Evolutionary conservation across 2,797 vertebrate species (phyloP).

Genomic region (Lindbergichthys nudifrons): DNA sequence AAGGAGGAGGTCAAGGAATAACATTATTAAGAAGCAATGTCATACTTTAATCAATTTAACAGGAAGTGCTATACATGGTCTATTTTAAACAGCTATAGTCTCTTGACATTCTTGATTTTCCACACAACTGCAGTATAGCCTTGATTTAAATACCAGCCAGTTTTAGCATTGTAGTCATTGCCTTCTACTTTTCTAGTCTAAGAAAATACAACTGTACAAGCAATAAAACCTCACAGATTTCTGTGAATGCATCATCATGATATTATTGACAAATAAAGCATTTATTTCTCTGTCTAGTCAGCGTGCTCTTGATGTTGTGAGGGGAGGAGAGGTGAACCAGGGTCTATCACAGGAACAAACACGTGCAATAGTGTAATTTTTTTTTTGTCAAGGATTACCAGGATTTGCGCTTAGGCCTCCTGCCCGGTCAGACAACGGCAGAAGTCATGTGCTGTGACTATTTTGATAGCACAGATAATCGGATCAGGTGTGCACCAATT

Average conservation of each 20-base stretch:
- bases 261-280: not conserved
- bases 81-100: not conserved
- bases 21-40: constrained; percentile 21
- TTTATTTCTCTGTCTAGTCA: constrained; percentile 7
- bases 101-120: constrained; percentile 1
- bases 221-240: constrained; percentile 2
- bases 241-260: not conserved
- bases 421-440: constrained; percentile 45
- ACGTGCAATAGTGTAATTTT: constrained; percentile 54
- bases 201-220: constrained; percentile 2
- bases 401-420: constrained; percentile 58
- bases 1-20: constrained; percentile 32
- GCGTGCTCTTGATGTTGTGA: constrained; percentile 10
- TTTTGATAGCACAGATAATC: constrained; percentile 37
- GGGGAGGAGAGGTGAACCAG: not conserved
- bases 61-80: constrained; percentile 45
- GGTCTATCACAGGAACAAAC: constrained; percentile 24
- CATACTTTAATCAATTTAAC: constrained; percentile 8
- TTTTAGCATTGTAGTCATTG: constrained; percentile 1
- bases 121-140: not conserved
- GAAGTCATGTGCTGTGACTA: constrained; percentile 53
- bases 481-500: constrained; percentile 9
- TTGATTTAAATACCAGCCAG: not conserved
- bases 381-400: constrained; percentile 58
- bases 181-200: not conserved